Evolutionary conservation across 2,888 invertebrate species (phyloP), one percentile per base, ranked within the genome.

Genomic region (Patella pellucida): DNA sequence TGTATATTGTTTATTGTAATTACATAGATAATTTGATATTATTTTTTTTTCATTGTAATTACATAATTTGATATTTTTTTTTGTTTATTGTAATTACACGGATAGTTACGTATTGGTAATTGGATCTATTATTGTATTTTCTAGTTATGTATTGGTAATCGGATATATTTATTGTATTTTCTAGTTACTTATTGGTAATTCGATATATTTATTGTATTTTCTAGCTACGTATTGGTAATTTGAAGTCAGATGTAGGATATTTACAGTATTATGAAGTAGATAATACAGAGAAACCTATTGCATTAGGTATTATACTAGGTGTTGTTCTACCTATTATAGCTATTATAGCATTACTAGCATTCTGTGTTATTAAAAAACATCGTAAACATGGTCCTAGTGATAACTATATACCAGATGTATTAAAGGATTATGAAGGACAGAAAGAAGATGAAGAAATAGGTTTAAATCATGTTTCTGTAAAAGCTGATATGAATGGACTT

Each of bases 241-340:
- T 86, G 78, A 72, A 77, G 19, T 75, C 75, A 12, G 78, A 82
- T 16, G 84, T 86, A 3, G 88, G 88, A 12, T 86, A 83, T 76
- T 76, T 88, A 68, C 84, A 81, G 51, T 87, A 87, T 76, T 82
- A 82, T 68, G 81, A 83, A 19, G 78, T 78, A n/a, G 71, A 74
- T 7, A 77, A 71, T 52, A 76, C 81, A 9, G 79, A 80, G 74
- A 86, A 87, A 69, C 86, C 86, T 0, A 86, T 88, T 7, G 85
- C 86, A 12, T 77, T 88, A 9, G 88, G 89, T 1, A 86, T 90
- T n/a, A 86, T 88, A 31, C 78, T 88, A 5, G 88, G 88, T 11
- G 88, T 88, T 31, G 87, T 86, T 15, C 79, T 87, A 16, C 88
- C 89, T 7, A 85, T 90, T 72, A 77, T 89, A 54, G 82, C 87